phyloP scores from a whole-genome alignment of 2,113 vertebrate species.

The Crotalus tigris region DNA sequence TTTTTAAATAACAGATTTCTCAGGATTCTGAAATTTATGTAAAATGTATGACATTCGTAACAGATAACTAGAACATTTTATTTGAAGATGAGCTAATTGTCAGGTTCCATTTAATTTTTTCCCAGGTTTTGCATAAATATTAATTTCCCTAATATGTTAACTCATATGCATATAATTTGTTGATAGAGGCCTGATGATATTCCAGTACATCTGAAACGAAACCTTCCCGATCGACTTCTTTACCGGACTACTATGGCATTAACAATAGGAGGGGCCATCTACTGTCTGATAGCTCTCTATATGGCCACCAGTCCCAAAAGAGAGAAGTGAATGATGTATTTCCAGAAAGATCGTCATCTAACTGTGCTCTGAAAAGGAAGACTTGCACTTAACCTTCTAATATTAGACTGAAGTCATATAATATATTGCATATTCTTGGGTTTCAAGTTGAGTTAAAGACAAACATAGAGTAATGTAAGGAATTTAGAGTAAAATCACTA shows the following conservation, averaged over 20 bases:
- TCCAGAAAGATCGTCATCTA: constrained; percentile 30
- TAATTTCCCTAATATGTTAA: constrained; percentile 8
- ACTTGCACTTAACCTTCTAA: constrained; percentile 1
- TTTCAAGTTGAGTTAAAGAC: background rate
- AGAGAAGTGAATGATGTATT: constrained; percentile 57
- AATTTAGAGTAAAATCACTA: constrained; percentile 17
- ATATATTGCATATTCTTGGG: background rate
- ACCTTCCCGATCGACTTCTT: constrained; percentile 84
- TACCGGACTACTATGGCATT: constrained; percentile 98
- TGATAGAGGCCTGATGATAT: constrained; percentile 77
- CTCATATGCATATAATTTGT: constrained; percentile 23
- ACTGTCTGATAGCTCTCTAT: constrained; percentile 90
- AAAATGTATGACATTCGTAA: background rate
- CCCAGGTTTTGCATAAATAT: background rate
- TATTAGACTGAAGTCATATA: constrained; percentile 13
- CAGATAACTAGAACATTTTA: background rate
- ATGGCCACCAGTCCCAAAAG: constrained; percentile 83
- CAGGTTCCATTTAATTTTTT: background rate
- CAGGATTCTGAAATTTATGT: background rate
- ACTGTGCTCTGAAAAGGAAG: constrained; percentile 19
- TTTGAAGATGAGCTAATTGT: constrained; percentile 4
- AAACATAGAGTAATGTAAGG: constrained; percentile 11
- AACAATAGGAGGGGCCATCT: constrained; percentile 87
- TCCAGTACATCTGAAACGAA: constrained; percentile 88
- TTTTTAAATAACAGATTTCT: background rate